Evolutionary conservation across 1,140 invertebrate genomes (phyloP), one percentile per base, ranked within the genome.

Genomic region (Euschistus heros): DNA sequence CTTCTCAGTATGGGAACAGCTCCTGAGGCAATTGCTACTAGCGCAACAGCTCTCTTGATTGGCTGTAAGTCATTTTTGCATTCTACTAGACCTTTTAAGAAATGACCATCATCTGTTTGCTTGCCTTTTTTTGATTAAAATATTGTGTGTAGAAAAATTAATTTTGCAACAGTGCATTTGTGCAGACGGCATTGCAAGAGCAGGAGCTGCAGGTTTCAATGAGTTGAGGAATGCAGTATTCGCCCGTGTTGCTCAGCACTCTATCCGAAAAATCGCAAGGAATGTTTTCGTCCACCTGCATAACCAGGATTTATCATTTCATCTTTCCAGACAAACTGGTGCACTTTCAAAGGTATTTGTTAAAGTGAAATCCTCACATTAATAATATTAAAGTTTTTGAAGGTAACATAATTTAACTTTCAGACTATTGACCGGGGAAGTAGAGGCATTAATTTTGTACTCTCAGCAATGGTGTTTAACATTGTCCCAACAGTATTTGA

Each of bases 211-310:
- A 2, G 88, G 88, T 55, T 96, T 98, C 73, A 98, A 97, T 77
- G 97, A 99, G 79, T 74, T 99, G 14, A 78, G 97, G 62, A 99
- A 98, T 80, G 95, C 96, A 10, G 92, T 99, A 22, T 99, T 99
- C 80, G 95, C 95, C 5, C 90, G 87, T 77, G 97, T 99, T n/a
- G 94, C 97, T 0, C 96, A 98, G 75, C 87, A 92, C 76, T 98
- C 96, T 8, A 97, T 99, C 68, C 78, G 96, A 60, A 86, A 87
- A 77, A 90, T 99, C 67, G 93, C 95, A 0, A 88, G 83, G 75
- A 97, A 95, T 77, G 94, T 99, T 13, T 99, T 99, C 76, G 76
- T 89, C n/a, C 97, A 99, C 79, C 78, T 99, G 27, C 97, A 98
- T 75, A 90, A 88, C 75, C 78, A 99, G 66, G 97, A 99, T 79